Evolutionary conservation across 2,113 vertebrate genomes (phyloP).

Genomic region (Corythornis vintsioides): DNA sequence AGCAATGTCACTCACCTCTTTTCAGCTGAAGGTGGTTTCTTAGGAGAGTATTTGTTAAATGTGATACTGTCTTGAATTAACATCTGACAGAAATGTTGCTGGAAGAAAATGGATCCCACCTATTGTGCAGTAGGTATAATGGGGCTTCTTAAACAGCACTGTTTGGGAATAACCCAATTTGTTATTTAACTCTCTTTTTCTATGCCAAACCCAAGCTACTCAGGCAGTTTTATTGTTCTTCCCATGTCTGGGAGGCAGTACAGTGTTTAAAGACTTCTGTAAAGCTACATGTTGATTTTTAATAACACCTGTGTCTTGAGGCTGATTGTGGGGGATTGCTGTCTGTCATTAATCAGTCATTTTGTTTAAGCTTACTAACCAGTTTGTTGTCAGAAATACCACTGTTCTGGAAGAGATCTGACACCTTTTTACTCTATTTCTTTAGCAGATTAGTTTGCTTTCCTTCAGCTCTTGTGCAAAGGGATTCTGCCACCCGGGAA

Average conservation of each 20-base stretch:
- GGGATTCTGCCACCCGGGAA: neutral
- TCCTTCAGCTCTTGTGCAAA: neutral
- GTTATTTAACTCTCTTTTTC: slow-evolving; percentile 18
- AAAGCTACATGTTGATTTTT: neutral
- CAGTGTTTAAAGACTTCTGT: neutral
- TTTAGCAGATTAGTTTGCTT: neutral
- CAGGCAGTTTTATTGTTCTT: slow-evolving; percentile 5
- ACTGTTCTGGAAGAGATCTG: neutral
- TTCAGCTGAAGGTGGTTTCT: neutral
- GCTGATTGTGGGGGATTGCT: neutral
- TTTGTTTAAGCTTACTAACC: neutral
- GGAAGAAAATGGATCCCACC: slow-evolving; percentile 7
- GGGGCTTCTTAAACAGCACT: neutral
- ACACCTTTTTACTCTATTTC: neutral
- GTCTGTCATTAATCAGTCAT: neutral
- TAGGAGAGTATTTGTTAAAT: neutral
- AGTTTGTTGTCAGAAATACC: neutral
- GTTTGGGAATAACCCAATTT: slow-evolving; percentile 21
- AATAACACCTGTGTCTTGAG: neutral
- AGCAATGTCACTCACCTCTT: neutral
- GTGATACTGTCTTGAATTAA: neutral
- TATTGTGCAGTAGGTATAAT: slow-evolving; percentile 26
- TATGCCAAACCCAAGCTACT: neutral
- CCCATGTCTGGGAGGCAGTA: neutral
- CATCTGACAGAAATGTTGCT: neutral